These are phyloP conservation scores for Goniozus legneri DNA, from an alignment of 1,140 invertebrate species.

Conservation along the genomic window DNA sequence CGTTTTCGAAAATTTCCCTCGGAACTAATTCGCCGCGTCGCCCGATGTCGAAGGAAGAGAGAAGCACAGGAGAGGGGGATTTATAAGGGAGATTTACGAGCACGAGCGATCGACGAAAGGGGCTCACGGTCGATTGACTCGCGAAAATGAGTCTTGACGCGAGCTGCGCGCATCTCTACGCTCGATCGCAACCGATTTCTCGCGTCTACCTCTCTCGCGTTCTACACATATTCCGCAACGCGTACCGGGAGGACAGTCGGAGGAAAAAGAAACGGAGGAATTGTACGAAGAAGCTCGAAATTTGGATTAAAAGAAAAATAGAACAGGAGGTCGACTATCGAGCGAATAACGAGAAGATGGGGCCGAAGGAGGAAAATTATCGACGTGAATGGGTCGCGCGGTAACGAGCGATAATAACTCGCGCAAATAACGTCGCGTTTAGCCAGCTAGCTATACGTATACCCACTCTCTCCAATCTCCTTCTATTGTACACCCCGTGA, in stretches of 20 bases:
- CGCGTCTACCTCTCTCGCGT: conserved; percentile 3
- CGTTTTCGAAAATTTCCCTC: conserved; percentile 20
- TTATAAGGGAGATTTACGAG: conserved; percentile 28
- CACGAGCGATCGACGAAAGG: conserved; percentile 21
- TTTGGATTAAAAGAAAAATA: too few species aligned
- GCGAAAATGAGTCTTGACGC: conserved; percentile 25
- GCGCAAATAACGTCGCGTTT: neutral
- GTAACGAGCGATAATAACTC: neutral
- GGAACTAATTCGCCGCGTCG: conserved; percentile 20
- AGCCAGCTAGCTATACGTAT: too few species aligned
- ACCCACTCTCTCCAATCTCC: too few species aligned
- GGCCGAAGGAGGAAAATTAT: neutral
- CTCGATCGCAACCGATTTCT: conserved; percentile 11
- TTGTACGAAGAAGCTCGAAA: too few species aligned
- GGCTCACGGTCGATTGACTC: conserved; percentile 30
- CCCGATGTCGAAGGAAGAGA: conserved; percentile 3
- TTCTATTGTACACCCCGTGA: too few species aligned
- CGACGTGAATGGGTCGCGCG: neutral
- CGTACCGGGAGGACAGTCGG: too few species aligned
- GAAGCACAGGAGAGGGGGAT: neutral
- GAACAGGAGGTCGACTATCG: too few species aligned
- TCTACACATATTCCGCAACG: too few species aligned
- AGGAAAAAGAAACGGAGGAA: too few species aligned
- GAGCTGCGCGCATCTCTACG: conserved; percentile 5
- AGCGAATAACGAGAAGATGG: too few species aligned